Evolutionary conservation across 1,140 invertebrate genomes (phyloP).

Genomic region (Anoplolepis gracilipes): DNA sequence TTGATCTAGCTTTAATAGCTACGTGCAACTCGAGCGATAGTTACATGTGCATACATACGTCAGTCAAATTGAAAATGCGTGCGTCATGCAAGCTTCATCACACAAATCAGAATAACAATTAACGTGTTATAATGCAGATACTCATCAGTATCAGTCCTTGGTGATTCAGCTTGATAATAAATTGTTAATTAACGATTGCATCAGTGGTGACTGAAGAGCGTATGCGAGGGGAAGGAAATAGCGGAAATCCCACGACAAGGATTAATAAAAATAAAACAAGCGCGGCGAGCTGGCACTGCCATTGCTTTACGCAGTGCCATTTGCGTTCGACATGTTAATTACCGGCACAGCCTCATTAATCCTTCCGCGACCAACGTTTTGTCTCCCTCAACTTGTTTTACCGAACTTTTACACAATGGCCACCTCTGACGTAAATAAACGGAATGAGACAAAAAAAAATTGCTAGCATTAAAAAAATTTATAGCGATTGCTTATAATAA

Average conservation of each 20-base stretch:
- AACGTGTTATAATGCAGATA: conserved; percentile 11
- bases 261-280: conserved; percentile 54
- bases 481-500: conserved; percentile 2
- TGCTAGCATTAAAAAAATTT: not conserved
- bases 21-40: not conserved
- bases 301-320: conserved; percentile 43
- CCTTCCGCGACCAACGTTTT: conserved; percentile 26
- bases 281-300: not conserved
- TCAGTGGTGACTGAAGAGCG: not conserved
- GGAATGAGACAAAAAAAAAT: not conserved
- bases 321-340: conserved; percentile 66
- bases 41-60: not conserved
- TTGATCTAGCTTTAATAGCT: conserved; percentile 56
- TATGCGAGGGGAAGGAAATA: not conserved
- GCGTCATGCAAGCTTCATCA: conserved; percentile 42
- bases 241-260: conserved; percentile 11
- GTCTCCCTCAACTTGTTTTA: conserved; percentile 14
- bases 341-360: conserved; percentile 38
- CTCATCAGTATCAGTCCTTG: conserved; percentile 35
- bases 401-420: conserved; percentile 9
- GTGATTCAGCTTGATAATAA: conserved; percentile 64
- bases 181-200: conserved; percentile 66
- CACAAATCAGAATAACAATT: conserved; percentile 20
- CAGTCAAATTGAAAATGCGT: conserved; percentile 51
- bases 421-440: conserved; percentile 23